Evolutionary conservation across 2,888 invertebrate species (phyloP).

Genomic region (Chydorus sphaericus): DNA sequence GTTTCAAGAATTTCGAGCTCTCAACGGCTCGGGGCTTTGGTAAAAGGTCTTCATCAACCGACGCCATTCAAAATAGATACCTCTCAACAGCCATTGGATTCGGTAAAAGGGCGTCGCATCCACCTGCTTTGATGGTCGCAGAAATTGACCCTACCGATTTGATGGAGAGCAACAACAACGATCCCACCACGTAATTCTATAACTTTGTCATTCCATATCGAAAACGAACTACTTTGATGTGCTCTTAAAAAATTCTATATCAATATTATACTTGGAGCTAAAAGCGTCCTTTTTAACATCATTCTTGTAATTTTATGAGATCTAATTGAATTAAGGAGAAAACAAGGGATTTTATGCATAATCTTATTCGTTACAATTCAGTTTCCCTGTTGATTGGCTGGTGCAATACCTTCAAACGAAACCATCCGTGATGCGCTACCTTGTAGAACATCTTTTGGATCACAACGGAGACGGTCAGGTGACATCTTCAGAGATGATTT

Average conservation of each 20-base stretch:
- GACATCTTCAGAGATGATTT: neutral
- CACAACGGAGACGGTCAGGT: constrained; percentile 8
- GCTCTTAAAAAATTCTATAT: too few relatives aligned
- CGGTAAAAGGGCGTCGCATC: neutral
- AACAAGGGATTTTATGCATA: too few relatives aligned
- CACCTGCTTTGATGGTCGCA: too few relatives aligned
- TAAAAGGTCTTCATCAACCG: constrained; percentile 3
- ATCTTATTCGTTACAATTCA: too few relatives aligned
- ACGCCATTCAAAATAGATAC: too few relatives aligned
- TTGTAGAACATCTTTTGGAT: constrained; percentile 5
- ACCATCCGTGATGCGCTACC: constrained; percentile 1
- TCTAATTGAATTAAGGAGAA: neutral
- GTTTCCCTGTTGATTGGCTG: constrained; percentile 9
- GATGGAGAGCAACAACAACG: too few relatives aligned
- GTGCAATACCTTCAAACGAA: constrained; percentile 4
- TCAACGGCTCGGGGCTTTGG: constrained; percentile 13
- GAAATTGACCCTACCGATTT: too few relatives aligned
- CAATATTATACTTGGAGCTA: too few relatives aligned
- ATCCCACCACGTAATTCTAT: neutral
- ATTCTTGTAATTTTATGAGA: neutral
- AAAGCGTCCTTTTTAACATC: too few relatives aligned
- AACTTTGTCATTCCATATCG: too few relatives aligned
- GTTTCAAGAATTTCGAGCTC: constrained; percentile 12
- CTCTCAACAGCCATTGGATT: too few relatives aligned
- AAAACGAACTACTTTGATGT: too few relatives aligned